Base-by-base conservation (phyloP, 2,888 invertebrate species). In the Hartigia nigra region DNA sequence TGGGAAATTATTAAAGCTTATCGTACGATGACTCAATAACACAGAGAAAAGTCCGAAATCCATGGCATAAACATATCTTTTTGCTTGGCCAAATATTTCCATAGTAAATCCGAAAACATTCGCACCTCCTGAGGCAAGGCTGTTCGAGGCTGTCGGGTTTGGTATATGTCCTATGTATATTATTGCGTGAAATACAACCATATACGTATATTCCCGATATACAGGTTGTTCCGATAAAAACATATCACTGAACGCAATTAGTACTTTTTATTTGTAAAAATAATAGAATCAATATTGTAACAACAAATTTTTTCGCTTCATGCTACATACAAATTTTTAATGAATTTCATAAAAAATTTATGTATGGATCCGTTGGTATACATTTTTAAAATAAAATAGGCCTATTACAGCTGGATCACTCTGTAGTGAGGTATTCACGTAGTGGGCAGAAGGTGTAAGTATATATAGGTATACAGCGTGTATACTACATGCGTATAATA, bases 101-200 rank as follows among this genome's bases (percentile, higher is more conserved):
- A 72, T 34, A 32, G 32, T 31, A 34, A 23, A 72, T n/a, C 31
- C 14, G 31, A 72, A 72, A 72, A 72, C 31, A 72, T 34, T 72
- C 72, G 72, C 69, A 76, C 76, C 74, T 76, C 78, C 78, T 39
- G 76, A 79, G 78, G 78, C 78, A 79, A 79, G 78, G 78, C 76
- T 79, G 78, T 79, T 79, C 78, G 78, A 79, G 78, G 78, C 76
- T 79, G 78, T 76, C 31, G 72, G 34, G 76, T 72, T 36, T n/a
- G 74, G 69, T 36, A 69, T 76, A 31, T 31, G 76, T 31, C 37
- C 37, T 14, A 37, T 37, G 76, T 76, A 36, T 36, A 39, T 34
- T 76, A 69, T 76, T 76, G 74, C 74, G 69, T 76, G 72, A 72
- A 72, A 72, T 72, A 72, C 55, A 55, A 9, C 23, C 2, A 23